Percentiles rank a stretch among this genome's conserved stretches.
These are phyloP conservation scores for Cataglyphis hispanica DNA, from an alignment of 1,140 invertebrate species.

Conservation along the genomic window DNA sequence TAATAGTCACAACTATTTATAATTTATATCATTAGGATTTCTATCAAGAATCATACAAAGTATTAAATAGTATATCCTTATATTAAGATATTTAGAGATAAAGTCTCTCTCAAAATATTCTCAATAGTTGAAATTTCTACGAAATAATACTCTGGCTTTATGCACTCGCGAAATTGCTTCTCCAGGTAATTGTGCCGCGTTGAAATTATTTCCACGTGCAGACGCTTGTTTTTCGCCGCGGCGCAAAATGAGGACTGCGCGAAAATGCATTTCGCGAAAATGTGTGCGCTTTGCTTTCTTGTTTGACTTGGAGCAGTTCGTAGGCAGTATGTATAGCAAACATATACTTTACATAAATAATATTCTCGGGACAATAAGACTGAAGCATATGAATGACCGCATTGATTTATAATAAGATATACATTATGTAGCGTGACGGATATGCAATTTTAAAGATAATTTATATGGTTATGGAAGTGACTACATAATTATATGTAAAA, in stretches of 20 bases:
- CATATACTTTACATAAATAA: slow-evolving; percentile 40
- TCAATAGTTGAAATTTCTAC: no score
- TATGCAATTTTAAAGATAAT: neutral
- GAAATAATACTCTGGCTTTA: no score
- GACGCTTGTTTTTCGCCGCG: slow-evolving; percentile 1
- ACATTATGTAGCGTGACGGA: neutral
- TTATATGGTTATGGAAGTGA: neutral
- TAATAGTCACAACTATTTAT: no score
- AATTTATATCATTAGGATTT: no score
- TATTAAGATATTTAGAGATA: no score
- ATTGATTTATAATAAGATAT: neutral
- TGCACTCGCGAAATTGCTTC: slow-evolving; percentile 36
- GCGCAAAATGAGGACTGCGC: neutral
- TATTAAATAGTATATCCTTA: no score
- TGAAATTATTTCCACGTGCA: slow-evolving; percentile 15
- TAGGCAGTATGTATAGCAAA: slow-evolving; percentile 20
- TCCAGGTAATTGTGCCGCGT: slow-evolving; percentile 37
- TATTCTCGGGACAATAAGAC: neutral
- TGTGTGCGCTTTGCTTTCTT: neutral
- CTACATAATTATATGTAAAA: neutral
- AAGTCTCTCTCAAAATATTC: no score
- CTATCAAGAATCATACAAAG: no score
- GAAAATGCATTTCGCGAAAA: slow-evolving; percentile 37
- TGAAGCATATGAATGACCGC: neutral
- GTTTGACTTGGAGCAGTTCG: slow-evolving; percentile 18